phyloP scores from a whole-genome alignment of 2,797 vertebrate species.

The Amblyopsis hoosieri region DNA sequence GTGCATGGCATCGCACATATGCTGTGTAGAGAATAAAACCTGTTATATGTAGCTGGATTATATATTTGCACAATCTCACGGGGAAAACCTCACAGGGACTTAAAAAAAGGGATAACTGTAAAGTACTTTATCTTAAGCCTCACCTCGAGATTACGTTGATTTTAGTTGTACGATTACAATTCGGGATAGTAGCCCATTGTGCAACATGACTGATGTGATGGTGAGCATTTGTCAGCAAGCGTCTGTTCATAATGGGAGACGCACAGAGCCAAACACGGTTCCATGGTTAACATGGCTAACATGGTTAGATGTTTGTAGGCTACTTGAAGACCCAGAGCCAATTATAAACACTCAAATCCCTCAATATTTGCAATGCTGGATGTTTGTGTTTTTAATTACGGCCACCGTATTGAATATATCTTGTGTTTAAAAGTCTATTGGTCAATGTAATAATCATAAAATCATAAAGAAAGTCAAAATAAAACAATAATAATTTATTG shows the following conservation, averaged over 20 bases:
- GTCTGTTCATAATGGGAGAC: background rate
- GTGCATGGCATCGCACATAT: conserved; percentile 16
- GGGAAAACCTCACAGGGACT: background rate
- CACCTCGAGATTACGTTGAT: conserved; percentile 10
- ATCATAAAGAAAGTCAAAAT: too few relatives aligned
- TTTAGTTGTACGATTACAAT: conserved; percentile 3
- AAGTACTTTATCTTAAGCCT: conserved; percentile 16
- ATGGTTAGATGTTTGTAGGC: too few relatives aligned
- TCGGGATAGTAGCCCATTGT: background rate
- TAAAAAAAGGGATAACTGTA: conserved; percentile 22
- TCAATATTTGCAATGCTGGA: background rate
- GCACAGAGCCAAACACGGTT: background rate
- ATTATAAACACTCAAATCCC: background rate
- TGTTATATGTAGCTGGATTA: conserved; percentile 1
- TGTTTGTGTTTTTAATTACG: background rate
- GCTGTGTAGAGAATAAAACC: conserved; percentile 15
- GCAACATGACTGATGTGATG: too few relatives aligned
- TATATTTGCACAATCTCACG: background rate
- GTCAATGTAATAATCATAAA: too few relatives aligned
- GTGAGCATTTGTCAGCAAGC: too few relatives aligned
- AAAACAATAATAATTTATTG: background rate
- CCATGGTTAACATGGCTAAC: too few relatives aligned
- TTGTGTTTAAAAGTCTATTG: too few relatives aligned
- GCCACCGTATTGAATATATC: background rate
- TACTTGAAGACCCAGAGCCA: background rate